These are phyloP conservation scores for Ciona savignyi DNA, from an alignment of 23 tunicate species.

Conservation along the genomic window DNA sequence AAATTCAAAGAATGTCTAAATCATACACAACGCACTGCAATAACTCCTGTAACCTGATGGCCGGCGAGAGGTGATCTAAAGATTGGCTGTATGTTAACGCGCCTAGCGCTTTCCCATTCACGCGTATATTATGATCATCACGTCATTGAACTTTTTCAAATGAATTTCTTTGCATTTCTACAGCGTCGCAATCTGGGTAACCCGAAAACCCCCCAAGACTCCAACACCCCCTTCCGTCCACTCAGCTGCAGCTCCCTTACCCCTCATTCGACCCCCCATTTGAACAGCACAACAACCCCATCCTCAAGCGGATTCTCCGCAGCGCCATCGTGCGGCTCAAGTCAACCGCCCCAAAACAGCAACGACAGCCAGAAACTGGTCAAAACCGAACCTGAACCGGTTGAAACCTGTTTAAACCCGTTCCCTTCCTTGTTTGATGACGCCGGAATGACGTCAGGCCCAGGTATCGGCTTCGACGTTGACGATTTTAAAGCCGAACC, in stretches of 20 bases:
- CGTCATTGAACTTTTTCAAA: too few species aligned
- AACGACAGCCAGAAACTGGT: neutral
- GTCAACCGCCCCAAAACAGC: neutral
- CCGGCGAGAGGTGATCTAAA: too few species aligned
- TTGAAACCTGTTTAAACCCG: neutral
- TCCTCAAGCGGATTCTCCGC: neutral
- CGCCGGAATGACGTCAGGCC: neutral
- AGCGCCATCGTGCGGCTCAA: neutral
- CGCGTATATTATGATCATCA: too few species aligned
- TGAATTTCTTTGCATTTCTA: too few species aligned
- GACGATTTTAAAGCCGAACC: neutral
- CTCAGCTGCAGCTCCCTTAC: constrained; percentile 21
- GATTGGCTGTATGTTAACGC: constrained; percentile 30
- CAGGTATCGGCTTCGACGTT: neutral
- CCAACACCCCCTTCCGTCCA: constrained; percentile 27
- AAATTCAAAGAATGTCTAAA: too few species aligned
- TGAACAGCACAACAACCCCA: constrained; percentile 13
- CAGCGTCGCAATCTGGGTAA: constrained; percentile 8
- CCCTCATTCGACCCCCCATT: too few species aligned
- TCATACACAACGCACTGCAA: constrained; percentile 44
- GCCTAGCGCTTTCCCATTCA: too few species aligned
- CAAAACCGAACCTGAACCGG: neutral
- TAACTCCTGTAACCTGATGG: constrained; percentile 41
- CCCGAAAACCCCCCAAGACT: constrained; percentile 22
- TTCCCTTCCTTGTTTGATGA: neutral